phyloP scores from a whole-genome alignment of 2,888 invertebrate genomes.

The Phortica magna region DNA sequence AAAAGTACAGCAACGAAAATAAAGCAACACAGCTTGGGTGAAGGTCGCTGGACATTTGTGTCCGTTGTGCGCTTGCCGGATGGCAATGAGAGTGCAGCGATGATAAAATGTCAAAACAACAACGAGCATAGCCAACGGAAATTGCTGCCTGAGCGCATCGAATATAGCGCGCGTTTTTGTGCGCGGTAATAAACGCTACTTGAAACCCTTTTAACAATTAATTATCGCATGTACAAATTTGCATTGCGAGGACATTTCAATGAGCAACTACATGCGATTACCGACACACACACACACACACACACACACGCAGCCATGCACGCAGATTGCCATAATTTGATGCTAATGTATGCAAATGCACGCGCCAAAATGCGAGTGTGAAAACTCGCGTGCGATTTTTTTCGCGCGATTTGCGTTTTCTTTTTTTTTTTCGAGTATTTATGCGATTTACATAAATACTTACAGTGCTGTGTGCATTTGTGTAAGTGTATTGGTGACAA shows the following conservation, averaged over 20 bases:
- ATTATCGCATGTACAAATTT: slow-evolving; percentile 30
- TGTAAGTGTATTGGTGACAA: not conserved
- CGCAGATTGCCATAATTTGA: slow-evolving; percentile 12
- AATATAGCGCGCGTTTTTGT: not conserved
- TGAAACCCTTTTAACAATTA: slow-evolving; percentile 20
- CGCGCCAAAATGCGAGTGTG: slow-evolving; percentile 34
- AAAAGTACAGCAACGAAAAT: not conserved
- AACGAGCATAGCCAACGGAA: no score
- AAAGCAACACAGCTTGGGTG: slow-evolving; percentile 3
- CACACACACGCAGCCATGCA: slow-evolving; percentile 11
- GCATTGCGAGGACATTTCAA: slow-evolving; percentile 16
- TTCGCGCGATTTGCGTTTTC: slow-evolving; percentile 2
- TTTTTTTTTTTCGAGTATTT: slow-evolving; percentile 19
- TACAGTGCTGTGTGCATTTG: not conserved
- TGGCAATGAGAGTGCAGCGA: not conserved
- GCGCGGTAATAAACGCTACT: not conserved
- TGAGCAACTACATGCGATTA: not conserved
- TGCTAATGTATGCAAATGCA: slow-evolving; percentile 59
- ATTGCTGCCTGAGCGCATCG: not conserved
- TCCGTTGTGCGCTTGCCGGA: not conserved
- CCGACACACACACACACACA: not conserved
- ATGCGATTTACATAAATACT: slow-evolving; percentile 31
- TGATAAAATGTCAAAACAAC: not conserved
- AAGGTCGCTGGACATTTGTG: slow-evolving; percentile 15
- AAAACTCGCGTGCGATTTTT: slow-evolving; percentile 14